Evolutionary conservation across 2,797 vertebrate genomes (phyloP).

Genomic region (Cossypha dichroa): DNA sequence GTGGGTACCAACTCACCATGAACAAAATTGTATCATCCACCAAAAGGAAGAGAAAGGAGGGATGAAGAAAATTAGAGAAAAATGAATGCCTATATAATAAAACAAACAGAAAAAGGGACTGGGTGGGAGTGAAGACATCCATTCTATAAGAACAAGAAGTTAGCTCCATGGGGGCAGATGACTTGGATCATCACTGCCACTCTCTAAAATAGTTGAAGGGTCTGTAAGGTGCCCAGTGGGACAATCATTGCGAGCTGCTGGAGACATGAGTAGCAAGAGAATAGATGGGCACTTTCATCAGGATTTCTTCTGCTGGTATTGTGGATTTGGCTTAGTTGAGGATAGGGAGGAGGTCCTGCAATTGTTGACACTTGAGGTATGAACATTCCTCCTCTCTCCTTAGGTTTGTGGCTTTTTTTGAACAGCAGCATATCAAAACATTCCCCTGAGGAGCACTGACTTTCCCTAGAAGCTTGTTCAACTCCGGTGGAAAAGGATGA

Average conservation of each 20-base stretch:
- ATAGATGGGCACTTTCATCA: neutral
- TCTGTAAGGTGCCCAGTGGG: neutral
- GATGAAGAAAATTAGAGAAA: neutral
- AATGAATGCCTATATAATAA: neutral
- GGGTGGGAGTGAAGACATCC: neutral
- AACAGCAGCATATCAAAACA: neutral
- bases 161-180: neutral
- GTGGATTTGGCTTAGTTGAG: neutral
- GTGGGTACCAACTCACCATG: neutral
- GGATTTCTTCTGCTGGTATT: neutral
- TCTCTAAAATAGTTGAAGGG: neutral
- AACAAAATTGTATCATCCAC: neutral
- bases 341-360: neutral
- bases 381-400: neutral
- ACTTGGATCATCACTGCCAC: neutral
- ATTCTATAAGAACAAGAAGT: neutral
- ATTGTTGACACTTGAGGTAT: neutral
- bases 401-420: neutral
- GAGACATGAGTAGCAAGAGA: neutral
- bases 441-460: neutral
- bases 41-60: neutral
- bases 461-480: neutral
- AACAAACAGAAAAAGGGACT: neutral
- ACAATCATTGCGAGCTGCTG: fast-evolving
- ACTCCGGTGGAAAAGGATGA: neutral